Conservation (phyloP, 2,797 vertebrate genomes). For the Etheostoma nigrum region DNA sequence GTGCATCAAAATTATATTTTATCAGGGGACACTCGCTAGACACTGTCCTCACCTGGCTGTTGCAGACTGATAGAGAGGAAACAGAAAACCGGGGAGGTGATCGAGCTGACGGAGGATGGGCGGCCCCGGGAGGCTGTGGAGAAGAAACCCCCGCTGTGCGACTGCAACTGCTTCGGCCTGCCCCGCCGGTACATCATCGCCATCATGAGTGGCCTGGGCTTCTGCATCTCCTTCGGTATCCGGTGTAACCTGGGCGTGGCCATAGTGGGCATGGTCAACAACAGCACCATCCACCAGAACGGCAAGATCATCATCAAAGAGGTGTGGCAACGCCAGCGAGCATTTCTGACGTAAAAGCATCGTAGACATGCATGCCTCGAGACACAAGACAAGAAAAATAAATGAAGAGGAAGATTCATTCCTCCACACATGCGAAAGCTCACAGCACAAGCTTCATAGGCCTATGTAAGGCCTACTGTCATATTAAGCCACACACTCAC, state of each 20-base stretch:
- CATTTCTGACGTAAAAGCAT: slow-evolving; percentile 23
- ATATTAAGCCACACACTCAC: not conserved
- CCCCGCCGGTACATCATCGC: slow-evolving; percentile 98
- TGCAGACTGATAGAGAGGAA: slow-evolving; percentile 93
- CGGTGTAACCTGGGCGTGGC: slow-evolving; percentile 98
- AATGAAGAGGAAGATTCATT: not conserved
- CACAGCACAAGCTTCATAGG: no score
- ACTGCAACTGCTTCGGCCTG: slow-evolving; percentile 95
- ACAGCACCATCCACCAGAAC: slow-evolving; percentile 95
- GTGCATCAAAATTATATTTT: not conserved
- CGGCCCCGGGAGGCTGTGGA: slow-evolving; percentile 88
- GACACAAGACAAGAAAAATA: not conserved
- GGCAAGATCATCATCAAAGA: slow-evolving; percentile 97
- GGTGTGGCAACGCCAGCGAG: slow-evolving; percentile 81
- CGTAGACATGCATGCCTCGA: not conserved
- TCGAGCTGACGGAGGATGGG: slow-evolving; percentile 97
- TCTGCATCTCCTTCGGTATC: slow-evolving; percentile 99
- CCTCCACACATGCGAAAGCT: not conserved
- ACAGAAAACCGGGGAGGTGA: slow-evolving; percentile 92
- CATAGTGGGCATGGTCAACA: slow-evolving; percentile 99
- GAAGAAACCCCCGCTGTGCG: slow-evolving; percentile 92
- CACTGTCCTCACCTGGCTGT: slow-evolving; percentile 41
- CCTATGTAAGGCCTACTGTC: not conserved
- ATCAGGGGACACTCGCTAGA: not conserved
- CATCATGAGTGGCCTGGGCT: slow-evolving; percentile 98